Evolutionary conservation across 2,888 invertebrate genomes (phyloP).

Genomic region (Argynnis bischoffii): DNA sequence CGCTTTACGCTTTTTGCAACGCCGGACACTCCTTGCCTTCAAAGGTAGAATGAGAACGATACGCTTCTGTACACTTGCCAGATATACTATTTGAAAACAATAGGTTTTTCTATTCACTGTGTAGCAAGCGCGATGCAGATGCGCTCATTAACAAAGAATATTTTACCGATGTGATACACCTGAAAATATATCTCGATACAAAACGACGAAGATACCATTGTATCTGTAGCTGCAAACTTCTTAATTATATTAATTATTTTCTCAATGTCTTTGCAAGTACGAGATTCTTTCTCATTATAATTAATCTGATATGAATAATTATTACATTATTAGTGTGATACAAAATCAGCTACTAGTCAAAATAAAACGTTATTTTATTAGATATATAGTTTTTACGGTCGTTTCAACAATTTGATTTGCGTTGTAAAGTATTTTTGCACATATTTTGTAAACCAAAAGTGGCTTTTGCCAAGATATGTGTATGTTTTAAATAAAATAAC

Average conservation of each 20-base stretch:
- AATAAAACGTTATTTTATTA: neutral
- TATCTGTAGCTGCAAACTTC: conserved; percentile 2
- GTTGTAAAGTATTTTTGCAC: too few species aligned
- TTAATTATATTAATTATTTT: conserved; percentile 16
- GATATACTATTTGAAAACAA: conserved; percentile 56
- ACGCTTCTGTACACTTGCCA: conserved; percentile 58
- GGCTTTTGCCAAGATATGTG: too few species aligned
- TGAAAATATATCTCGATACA: conserved; percentile 6
- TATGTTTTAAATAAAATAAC: too few species aligned
- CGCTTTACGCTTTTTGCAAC: conserved; percentile 69
- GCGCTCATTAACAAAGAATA: conserved; percentile 25
- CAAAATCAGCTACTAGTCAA: neutral
- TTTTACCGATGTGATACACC: conserved; percentile 11
- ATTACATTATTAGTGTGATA: too few species aligned
- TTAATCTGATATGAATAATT: neutral
- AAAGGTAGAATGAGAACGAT: conserved; percentile 64
- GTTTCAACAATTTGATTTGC: neutral
- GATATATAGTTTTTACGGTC: neutral
- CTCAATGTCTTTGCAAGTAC: neutral
- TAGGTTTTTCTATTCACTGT: conserved; percentile 42
- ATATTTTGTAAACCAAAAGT: too few species aligned
- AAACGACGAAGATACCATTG: conserved; percentile 7
- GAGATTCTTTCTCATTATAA: neutral
- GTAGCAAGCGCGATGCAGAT: conserved; percentile 21
- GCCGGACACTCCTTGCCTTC: conserved; percentile 63